phyloP scores from a whole-genome alignment of 2,888 invertebrate species.

The Hanleya hanleyi region DNA sequence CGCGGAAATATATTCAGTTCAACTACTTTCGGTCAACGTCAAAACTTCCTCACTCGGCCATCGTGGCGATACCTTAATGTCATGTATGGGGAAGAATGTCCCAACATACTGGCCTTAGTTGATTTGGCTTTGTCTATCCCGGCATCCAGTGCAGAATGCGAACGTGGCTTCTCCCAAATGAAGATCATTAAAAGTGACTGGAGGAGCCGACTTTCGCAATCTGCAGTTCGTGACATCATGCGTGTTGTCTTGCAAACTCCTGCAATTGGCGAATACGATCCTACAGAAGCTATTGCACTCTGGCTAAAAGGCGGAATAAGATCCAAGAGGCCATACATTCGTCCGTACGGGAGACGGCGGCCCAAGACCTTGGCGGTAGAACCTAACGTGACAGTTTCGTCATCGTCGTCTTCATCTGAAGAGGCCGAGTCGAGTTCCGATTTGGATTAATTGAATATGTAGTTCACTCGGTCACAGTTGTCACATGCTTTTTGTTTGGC shows the following conservation, averaged over 20 bases:
- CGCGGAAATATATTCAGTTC: background rate
- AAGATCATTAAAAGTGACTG: background rate
- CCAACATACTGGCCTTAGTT: background rate
- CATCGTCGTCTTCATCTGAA: too few relatives aligned
- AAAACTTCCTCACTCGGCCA: too few relatives aligned
- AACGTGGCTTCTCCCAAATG: background rate
- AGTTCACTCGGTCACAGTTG: too few relatives aligned
- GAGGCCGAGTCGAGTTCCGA: too few relatives aligned
- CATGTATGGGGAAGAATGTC: too few relatives aligned
- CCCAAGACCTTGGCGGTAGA: too few relatives aligned
- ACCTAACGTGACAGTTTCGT: too few relatives aligned
- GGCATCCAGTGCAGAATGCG: background rate
- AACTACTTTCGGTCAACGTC: background rate
- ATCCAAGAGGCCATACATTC: background rate
- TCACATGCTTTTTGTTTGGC: too few relatives aligned
- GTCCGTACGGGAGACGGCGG: too few relatives aligned
- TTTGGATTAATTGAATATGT: too few relatives aligned
- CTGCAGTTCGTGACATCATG: background rate
- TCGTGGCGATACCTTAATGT: too few relatives aligned
- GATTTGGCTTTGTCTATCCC: background rate
- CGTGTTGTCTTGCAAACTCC: background rate
- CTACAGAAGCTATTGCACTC: background rate
- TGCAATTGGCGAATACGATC: background rate
- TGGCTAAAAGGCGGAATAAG: background rate
- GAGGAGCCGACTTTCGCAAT: background rate